Conservation (phyloP, 2,888 invertebrate species). For the Gryllus longicercus region DNA sequence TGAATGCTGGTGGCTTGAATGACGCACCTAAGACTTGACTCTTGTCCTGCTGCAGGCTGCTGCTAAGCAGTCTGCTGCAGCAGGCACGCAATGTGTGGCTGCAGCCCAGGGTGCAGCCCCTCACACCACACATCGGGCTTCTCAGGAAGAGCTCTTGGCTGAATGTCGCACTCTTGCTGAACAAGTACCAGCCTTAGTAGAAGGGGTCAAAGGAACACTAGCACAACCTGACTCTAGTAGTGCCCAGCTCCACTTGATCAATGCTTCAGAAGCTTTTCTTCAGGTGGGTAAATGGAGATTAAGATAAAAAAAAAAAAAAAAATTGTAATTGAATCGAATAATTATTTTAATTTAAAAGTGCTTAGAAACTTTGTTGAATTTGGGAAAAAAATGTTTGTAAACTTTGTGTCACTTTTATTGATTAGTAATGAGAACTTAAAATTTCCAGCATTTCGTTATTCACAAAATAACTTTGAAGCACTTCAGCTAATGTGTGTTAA, state of each 20-base stretch:
- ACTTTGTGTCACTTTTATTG: no score
- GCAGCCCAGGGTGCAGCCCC: slow-evolving; percentile 79
- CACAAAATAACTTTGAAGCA: no score
- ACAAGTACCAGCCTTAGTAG: slow-evolving; percentile 75
- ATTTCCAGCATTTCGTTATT: no score
- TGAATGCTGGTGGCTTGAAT: no score
- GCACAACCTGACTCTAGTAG: slow-evolving; percentile 68
- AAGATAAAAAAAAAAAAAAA: not conserved
- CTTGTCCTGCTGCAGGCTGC: slow-evolving; percentile 55
- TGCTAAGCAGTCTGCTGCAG: slow-evolving; percentile 80
- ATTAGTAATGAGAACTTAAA: no score
- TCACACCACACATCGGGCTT: slow-evolving; percentile 65
- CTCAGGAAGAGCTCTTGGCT: slow-evolving; percentile 68
- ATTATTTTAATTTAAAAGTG: not conserved
- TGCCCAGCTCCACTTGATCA: slow-evolving; percentile 75
- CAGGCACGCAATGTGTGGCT: slow-evolving; percentile 87
- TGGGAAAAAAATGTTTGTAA: no score
- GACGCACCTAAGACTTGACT: not conserved
- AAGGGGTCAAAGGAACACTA: slow-evolving; percentile 69
- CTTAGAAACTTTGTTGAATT: no score
- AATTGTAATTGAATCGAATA: not conserved
- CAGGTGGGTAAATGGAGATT: slow-evolving; percentile 54
- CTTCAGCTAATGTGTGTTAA: no score
- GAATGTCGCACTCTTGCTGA: slow-evolving; percentile 74
- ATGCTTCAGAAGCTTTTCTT: slow-evolving; percentile 78